phyloP scores from a whole-genome alignment of 2,888 invertebrate genomes.

The Phorcus lineatus region DNA sequence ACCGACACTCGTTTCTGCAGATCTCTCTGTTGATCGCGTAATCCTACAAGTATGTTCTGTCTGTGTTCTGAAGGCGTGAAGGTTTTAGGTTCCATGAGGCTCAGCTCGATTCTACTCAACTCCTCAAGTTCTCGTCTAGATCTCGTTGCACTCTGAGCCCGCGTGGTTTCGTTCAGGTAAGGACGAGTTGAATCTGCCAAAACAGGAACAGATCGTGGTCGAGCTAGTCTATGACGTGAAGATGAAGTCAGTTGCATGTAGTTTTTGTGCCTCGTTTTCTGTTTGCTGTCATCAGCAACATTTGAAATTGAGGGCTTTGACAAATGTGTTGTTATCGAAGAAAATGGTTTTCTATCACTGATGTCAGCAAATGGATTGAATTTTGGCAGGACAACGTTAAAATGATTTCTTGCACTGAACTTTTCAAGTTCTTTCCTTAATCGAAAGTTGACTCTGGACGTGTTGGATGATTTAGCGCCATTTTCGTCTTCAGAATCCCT shows the following conservation, averaged over 20 bases:
- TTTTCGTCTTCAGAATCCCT: background rate
- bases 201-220: background rate
- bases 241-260: background rate
- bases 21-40: background rate
- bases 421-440: background rate
- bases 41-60: background rate
- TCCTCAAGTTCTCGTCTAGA: slow-evolving; percentile 5
- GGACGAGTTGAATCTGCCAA: background rate
- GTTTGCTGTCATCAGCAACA: background rate
- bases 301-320: background rate
- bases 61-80: background rate
- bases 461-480: background rate
- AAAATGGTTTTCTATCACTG: background rate
- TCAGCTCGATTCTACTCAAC: background rate
- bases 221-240: background rate
- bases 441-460: background rate
- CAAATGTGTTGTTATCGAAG: background rate
- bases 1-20: background rate
- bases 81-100: background rate
- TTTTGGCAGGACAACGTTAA: background rate
- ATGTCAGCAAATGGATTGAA: background rate
- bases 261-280: background rate
- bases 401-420: slow-evolving; percentile 10
- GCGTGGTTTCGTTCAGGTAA: background rate
- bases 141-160: background rate